phyloP scores from a whole-genome alignment of 35 echinoderm and acorn worm genomes.

The Holothuria glaberrima region DNA sequence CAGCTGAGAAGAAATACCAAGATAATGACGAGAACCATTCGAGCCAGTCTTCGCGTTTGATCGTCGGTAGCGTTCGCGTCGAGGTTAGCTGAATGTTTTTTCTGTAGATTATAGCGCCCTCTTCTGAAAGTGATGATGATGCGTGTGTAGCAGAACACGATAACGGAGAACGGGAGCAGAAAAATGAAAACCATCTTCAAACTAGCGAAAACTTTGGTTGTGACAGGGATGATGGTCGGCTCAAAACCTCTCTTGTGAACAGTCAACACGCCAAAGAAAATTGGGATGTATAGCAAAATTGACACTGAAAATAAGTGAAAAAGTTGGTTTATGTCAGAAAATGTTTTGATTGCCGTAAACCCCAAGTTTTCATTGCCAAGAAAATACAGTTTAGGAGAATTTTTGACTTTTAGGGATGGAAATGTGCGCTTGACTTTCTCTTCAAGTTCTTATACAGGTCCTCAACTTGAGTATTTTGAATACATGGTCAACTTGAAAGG shows the following conservation, averaged over 20 bases:
- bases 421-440: no score
- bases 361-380: no score
- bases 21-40: conserved; percentile 47
- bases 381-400: no score
- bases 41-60: conserved; percentile 31
- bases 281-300: conserved; percentile 17
- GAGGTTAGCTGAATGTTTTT: conserved; percentile 29
- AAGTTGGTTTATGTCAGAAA: no score
- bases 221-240: neutral
- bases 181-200: conserved; percentile 27
- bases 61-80: neutral
- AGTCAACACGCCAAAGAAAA: conserved; percentile 14
- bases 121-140: conserved; percentile 46
- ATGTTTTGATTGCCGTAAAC: no score
- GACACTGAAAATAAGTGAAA: neutral
- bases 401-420: no score
- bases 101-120: conserved; percentile 10
- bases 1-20: conserved; percentile 45
- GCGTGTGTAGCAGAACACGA: conserved; percentile 30
- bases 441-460: no score
- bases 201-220: conserved; percentile 17
- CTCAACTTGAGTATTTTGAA: no score
- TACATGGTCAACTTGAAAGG: neutral
- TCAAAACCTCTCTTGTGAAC: neutral
- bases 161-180: conserved; percentile 28